Conservation (phyloP, 1,140 invertebrate genomes). For the Helicoverpa zea region DNA sequence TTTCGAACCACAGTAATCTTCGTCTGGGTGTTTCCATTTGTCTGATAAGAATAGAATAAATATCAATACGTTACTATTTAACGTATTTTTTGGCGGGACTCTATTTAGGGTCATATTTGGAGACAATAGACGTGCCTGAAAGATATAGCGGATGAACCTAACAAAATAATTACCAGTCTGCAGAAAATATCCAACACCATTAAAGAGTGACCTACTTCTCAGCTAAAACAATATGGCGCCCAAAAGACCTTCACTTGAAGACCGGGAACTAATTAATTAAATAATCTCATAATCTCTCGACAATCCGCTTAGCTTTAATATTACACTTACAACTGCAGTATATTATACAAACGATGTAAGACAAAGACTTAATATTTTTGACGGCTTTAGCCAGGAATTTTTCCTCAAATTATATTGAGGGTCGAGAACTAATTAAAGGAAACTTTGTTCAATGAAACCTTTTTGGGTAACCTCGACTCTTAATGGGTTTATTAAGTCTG, state of each 20-base stretch:
- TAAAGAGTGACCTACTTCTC: conserved; percentile 8
- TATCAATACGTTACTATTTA: no score
- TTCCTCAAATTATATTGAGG: conserved; percentile 11
- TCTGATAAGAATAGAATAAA: no score
- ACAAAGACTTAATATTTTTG: conserved; percentile 15
- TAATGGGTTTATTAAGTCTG: conserved; percentile 16
- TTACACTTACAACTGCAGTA: conserved; percentile 24
- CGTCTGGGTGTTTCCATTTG: no score
- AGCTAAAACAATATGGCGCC: conserved; percentile 13
- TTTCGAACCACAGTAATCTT: neutral
- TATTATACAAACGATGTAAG: conserved; percentile 13
- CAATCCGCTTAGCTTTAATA: conserved; percentile 42
- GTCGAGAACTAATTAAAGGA: neutral
- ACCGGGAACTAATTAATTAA: conserved; percentile 41
- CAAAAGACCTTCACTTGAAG: conserved; percentile 20
- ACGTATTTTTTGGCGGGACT: no score
- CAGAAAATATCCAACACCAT: neutral
- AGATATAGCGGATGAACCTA: no score
- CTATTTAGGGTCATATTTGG: no score
- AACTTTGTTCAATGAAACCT: conserved; percentile 16
- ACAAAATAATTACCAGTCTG: neutral
- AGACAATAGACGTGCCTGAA: no score
- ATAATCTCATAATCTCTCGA: conserved; percentile 42
- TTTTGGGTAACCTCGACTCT: conserved; percentile 15
- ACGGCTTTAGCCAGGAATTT: neutral